Conservation (phyloP, 2,888 invertebrate genomes). For the Pyrgus malvae region DNA sequence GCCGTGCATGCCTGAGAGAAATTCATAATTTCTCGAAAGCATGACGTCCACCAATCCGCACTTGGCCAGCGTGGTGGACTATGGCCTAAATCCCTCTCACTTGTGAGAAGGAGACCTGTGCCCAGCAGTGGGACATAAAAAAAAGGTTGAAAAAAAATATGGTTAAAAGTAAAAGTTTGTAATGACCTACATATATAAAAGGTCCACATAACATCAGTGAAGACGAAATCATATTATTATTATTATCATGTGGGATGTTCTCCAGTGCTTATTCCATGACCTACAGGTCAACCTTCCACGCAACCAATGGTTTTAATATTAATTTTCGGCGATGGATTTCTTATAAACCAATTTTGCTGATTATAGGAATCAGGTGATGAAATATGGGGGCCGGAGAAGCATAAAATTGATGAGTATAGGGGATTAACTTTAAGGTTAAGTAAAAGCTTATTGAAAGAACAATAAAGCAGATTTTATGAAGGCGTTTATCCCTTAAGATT, state of each 20-base stretch:
- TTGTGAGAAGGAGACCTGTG: too few relatives aligned
- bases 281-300: conserved; percentile 24
- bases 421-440: conserved; percentile 1
- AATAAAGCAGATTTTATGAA: background rate
- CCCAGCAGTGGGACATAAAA: too few relatives aligned
- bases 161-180: too few relatives aligned
- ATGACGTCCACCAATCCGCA: too few relatives aligned
- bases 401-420: conserved; percentile 17
- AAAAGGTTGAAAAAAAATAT: too few relatives aligned
- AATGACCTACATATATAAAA: too few relatives aligned
- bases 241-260: conserved; percentile 22
- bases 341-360: conserved; percentile 21
- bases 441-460: background rate
- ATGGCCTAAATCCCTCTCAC: too few relatives aligned
- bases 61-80: too few relatives aligned
- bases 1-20: too few relatives aligned
- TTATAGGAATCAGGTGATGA: conserved; percentile 22
- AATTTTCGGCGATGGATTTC: conserved; percentile 28
- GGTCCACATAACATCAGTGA: conserved; percentile 15
- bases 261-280: conserved; percentile 28
- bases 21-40: too few relatives aligned
- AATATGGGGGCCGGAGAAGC: conserved; percentile 13
- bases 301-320: conserved; percentile 23
- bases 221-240: conserved; percentile 17
- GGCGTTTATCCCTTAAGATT: too few relatives aligned